These are phyloP conservation scores for Magallana gigas DNA, from an alignment of 1,140 invertebrate genomes.

Conservation along the genomic window DNA sequence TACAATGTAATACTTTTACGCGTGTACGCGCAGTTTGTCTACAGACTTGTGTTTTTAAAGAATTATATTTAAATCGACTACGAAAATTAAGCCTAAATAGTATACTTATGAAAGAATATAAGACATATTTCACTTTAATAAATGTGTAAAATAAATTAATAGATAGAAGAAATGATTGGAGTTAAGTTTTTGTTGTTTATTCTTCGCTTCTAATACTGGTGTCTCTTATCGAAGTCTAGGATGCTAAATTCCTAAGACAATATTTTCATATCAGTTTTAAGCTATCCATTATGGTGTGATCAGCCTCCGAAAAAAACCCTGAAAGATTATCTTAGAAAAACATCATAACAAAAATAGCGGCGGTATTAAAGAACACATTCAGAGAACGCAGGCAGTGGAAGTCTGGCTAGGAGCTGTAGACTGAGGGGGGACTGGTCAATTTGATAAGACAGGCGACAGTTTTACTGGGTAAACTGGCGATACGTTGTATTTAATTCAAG, in stretches of 20 bases:
- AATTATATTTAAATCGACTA: no score
- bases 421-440: not conserved
- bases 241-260: not conserved
- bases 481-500: slow-evolving; percentile 19
- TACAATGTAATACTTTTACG: no score
- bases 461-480: slow-evolving; percentile 7
- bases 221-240: no score
- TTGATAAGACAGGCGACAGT: slow-evolving; percentile 12
- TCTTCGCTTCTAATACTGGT: no score
- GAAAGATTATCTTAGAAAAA: not conserved
- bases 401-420: not conserved
- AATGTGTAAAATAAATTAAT: no score
- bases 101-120: no score
- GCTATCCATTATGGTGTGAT: not conserved
- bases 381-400: not conserved
- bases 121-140: no score
- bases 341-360: not conserved
- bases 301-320: not conserved
- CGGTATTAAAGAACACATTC: not conserved
- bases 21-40: no score
- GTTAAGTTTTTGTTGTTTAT: no score
- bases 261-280: slow-evolving; percentile 27
- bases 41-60: no score
- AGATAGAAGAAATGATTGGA: no score
- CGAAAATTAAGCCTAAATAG: no score